A percentile compares a stretch with the other conserved stretches of the same genome.
Evolutionary conservation across 2,113 vertebrate species (phyloP).

Genomic region (Erythrocebus patas): DNA sequence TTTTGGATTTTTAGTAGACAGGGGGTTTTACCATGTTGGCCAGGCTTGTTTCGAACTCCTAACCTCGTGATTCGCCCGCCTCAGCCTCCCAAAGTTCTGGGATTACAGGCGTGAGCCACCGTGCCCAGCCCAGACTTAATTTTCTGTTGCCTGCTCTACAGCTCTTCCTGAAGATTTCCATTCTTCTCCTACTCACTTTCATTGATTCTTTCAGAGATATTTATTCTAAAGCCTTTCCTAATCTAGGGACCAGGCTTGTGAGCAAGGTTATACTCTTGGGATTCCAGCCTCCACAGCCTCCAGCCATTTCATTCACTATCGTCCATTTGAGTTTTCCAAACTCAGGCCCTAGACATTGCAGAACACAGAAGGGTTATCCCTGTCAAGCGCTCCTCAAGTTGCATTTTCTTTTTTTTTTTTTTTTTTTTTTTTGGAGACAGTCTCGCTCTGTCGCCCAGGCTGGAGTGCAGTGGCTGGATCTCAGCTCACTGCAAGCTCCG

Average conservation of each 20-base stretch:
- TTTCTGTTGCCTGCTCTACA: neutral
- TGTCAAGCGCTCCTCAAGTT: neutral
- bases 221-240: neutral
- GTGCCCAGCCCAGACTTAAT: neutral
- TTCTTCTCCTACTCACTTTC: neutral
- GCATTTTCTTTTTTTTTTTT: neutral
- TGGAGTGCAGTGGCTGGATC: neutral
- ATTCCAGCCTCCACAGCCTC: neutral
- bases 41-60: neutral
- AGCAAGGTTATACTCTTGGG: no score
- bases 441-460: neutral
- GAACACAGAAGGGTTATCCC: neutral
- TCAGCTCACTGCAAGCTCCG: neutral
- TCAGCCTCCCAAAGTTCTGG: neutral
- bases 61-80: neutral
- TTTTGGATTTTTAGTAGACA: neutral
- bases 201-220: neutral
- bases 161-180: neutral
- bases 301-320: no score
- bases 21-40: neutral
- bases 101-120: neutral
- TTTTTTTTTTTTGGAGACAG: no score
- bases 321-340: no score
- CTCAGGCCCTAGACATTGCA: neutral
- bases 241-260: neutral